Percentiles rank a stretch among this genome's conserved stretches.
Evolutionary conservation across 2,113 vertebrate genomes (phyloP).

Genomic region (Tragelaphus strepsiceros): DNA sequence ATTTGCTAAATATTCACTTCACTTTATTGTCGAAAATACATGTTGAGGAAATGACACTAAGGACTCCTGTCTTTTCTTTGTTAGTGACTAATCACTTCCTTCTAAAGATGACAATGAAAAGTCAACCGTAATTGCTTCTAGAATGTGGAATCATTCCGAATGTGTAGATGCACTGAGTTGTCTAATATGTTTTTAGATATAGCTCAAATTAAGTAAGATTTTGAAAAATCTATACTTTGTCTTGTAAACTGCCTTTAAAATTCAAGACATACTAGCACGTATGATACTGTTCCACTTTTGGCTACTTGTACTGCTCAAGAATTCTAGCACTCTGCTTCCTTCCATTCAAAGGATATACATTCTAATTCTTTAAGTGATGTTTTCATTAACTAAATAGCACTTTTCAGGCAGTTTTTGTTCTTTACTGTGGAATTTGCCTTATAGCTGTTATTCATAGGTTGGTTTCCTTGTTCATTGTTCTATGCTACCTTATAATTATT

Average conservation of each 20-base stretch:
- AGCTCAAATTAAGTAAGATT: conserved; percentile 50
- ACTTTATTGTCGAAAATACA: conserved; percentile 32
- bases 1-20: conserved; percentile 54
- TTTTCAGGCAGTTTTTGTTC: conserved; percentile 39
- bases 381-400: conserved; percentile 17
- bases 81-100: conserved; percentile 55
- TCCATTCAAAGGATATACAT: background rate
- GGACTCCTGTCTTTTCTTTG: conserved; percentile 38
- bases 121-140: conserved; percentile 53
- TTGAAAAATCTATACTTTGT: conserved; percentile 52
- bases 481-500: conserved; percentile 46
- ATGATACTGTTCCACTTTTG: background rate
- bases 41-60: conserved; percentile 29
- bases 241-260: conserved; percentile 47
- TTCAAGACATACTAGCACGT: conserved; percentile 25
- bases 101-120: conserved; percentile 51
- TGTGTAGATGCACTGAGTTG: conserved; percentile 39
- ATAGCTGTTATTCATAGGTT: conserved; percentile 15
- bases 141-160: conserved; percentile 44
- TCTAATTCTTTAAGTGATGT: conserved; percentile 39
- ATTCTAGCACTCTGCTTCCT: background rate
- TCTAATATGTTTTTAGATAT: conserved; percentile 51
- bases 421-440: conserved; percentile 13
- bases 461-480: background rate
- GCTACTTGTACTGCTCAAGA: background rate